Evolutionary conservation across 2,888 invertebrate genomes (phyloP), one percentile per base, ranked within the genome.

Genomic region (Escarpia spicata): DNA sequence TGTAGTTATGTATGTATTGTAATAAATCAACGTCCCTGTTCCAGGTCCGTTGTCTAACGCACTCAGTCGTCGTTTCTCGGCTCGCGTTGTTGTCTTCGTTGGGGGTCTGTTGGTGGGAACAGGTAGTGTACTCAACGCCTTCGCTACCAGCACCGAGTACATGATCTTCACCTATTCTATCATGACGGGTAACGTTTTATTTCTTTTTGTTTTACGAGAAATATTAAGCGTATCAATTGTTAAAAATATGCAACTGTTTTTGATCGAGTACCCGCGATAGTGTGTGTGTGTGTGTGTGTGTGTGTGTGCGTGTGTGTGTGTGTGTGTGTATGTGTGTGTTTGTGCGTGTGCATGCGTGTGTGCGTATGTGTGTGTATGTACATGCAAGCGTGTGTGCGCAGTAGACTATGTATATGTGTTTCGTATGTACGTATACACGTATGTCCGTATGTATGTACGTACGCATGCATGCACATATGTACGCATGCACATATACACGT

Each of bases 141-240:
- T 93, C 89, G 91, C 93, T 10, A 91, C 92, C n/a, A 92, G 44
- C 60, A 91, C 91, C 15, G 92, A 93, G n/a, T 93, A 92, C 31
- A 90, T 93, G 92, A 93, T 93, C 92, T 93, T 93, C 92, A 92
- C 92, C 89, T 93, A 93, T 91, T 43, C 44, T 26, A 15, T 93
- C 19, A 43, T 93, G 9, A 37, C 37, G 91, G 93, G 93, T 93
- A 90, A 92, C 6, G 15, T 52, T 52, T 9, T 52, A 52, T 52
- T 52, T 52, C 37, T 37, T 37, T 37, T 0, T 37, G 52, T 3
- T 52, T 52, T 10, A 52, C 52, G 52, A 10, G 52, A 52, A 10
- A 52, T 52, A 10, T 52, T 52, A 52, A 52, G 1, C 52, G 12
- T 12, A 52, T 52, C 52, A 12, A 10, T 8, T 52, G 52, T 12